Base-by-base conservation (phyloP, 2,888 invertebrate genomes). In the Chouioia cunea region DNA sequence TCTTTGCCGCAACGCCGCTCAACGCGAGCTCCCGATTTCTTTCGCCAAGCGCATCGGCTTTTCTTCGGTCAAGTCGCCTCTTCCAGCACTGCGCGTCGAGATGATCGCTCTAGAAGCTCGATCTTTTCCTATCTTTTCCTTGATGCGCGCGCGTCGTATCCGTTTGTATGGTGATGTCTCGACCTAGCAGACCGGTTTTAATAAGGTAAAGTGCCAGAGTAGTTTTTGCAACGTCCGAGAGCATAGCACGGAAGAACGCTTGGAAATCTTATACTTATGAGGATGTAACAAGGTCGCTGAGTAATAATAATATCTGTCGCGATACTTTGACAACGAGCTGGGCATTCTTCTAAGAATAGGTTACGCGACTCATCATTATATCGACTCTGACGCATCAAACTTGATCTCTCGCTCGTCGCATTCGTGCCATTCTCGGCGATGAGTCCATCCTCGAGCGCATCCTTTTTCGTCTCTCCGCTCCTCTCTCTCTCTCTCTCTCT, bases 1-100 rank as follows among this genome's bases (percentile, higher is more conserved):
- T 65, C 73, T 70, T 85, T 83, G 84, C 79, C 71, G 71, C 76
- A 83, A 83, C 82, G 69, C 65, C 63, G 67, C 64, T 84, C 84
- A 83, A 83, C 82, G 81, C 82, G 78, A 10, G 16, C 18, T 50
- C 50, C 6, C 18, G 20, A 50, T 20, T 50, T 20, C 16, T 50
- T 50, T 50, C 4, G 36, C 36, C n/a, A n/a, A n/a, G 27, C 27
- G 27, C 27, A 27, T 27, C 36, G 36, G 36, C 50, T 50, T 18
- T 50, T 50, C 16, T 50, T 18, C 50, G n/a, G 16, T n/a, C 50
- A 16, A 27, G 27, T 6, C 27, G 6, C 10, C 36, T 36, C 36
- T 36, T 36, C 36, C 36, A 12, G 50, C n/a, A 50, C 50, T 8
- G 16, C 18, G 4, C n/a, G 50, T 16, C 16, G 16, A 50, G 6